Base-by-base conservation (phyloP, 2,113 vertebrate species). In the Tapirus terrestris region DNA sequence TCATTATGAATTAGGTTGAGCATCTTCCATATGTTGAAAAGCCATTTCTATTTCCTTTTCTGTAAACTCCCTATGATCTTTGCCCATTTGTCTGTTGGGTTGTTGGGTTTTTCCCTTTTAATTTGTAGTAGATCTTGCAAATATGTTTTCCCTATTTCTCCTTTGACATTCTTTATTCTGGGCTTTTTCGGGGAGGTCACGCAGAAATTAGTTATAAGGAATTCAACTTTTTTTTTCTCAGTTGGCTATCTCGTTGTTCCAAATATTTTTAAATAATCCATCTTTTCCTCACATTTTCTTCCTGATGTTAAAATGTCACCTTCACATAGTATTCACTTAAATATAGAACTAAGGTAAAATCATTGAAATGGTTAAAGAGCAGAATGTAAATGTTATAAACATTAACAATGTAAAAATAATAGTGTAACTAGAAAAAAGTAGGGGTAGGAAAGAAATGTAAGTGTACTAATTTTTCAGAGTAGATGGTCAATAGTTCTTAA, bases 281-380 rank as follows among this genome's bases (percentile, higher is more conserved):
- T 85, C n/a, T 92, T 85, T 75, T 94, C n/a, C 9, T 83, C 36
- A 76, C 29, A 73, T 92, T 96, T 70, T 94, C 63, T 84, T 89
- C 17, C 58, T 92, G 83, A 68, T 72, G 29, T 92, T 97, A 81
- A 89, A 91, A 56, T 70, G 31, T 81, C 53, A 72, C 65, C 61
- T 88, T 95, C 9, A 82, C 20, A 20, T 77, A n/a, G 33, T 87
- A 87, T 60, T 53, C 63, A 91, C 79, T 96, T 94, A 91, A 93
- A 81, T 93, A 58, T n/a, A 72, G 29, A 97, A 53, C 31, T 91
- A 86, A 88, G 17, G 48, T 91, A 84, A 73, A 92, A 81, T 51
- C 25, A 92, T 63, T 33, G 25, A 83, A 84, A 27, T 89, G 23
- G 48, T 88, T 77, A 56, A 94, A 94, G 61, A 84, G 33, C 23